Conservation (phyloP, 2,888 invertebrate genomes). For the Heliconius aoede region DNA sequence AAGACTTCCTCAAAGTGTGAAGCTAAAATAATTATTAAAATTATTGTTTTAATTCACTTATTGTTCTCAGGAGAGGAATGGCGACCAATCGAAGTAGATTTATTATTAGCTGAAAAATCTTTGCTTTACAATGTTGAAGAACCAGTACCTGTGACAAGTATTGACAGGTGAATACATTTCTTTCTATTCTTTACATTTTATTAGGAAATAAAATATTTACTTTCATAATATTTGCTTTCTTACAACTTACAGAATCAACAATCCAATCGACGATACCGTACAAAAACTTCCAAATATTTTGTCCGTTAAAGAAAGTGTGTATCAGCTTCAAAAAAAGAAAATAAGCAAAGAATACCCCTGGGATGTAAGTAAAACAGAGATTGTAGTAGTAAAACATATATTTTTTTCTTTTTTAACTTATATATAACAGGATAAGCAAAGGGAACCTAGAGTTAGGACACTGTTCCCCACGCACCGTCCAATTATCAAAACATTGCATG, state of each 20-base stretch:
- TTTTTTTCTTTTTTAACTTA: too few relatives aligned
- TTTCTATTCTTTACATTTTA: not conserved
- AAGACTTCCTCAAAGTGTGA: not conserved
- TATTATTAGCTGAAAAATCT: conserved; percentile 60
- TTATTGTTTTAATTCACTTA: not conserved
- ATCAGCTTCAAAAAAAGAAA: conserved; percentile 73
- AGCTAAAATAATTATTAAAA: not conserved
- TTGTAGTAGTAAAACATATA: too few relatives aligned
- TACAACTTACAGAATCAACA: conserved; percentile 63
- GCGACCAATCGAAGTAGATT: conserved; percentile 61
- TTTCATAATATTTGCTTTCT: not conserved
- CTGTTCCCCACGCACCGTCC: too few relatives aligned
- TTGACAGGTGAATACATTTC: conserved; percentile 65
- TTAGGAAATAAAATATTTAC: not conserved
- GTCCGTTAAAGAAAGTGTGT: conserved; percentile 69
- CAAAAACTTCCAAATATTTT: conserved; percentile 58
- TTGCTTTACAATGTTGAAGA: conserved; percentile 67
- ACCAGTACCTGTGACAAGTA: conserved; percentile 55
- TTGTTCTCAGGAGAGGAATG: conserved; percentile 62
- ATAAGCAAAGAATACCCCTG: conserved; percentile 75
- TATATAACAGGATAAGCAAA: too few relatives aligned
- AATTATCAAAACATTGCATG: too few relatives aligned
- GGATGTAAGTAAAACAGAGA: conserved; percentile 69
- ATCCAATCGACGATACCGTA: conserved; percentile 59
- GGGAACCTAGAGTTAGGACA: too few relatives aligned